Evolutionary conservation across 2,888 invertebrate species (phyloP).

Genomic region (Alloplasta piceator): DNA sequence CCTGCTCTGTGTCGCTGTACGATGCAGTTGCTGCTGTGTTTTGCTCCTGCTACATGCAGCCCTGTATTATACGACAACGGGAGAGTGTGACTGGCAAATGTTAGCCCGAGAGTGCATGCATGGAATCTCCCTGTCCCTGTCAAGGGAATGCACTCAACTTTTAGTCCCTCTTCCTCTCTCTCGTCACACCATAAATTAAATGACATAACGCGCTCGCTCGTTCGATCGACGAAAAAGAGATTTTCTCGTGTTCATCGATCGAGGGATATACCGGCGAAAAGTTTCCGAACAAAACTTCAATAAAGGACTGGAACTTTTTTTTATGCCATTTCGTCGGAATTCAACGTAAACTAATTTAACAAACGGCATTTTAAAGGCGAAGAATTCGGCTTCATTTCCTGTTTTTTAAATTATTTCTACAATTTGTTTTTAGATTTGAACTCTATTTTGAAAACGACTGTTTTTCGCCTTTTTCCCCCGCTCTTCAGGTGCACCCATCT

Average conservation of each 20-base stretch:
- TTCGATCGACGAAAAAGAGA: conserved; percentile 59
- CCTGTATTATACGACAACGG: conserved; percentile 14
- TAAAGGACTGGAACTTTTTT: too few species aligned
- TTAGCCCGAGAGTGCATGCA: conserved; percentile 15
- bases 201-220: conserved; percentile 64
- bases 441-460: too few species aligned
- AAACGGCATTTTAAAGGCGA: too few species aligned
- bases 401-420: too few species aligned
- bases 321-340: too few species aligned
- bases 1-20: conserved; percentile 8
- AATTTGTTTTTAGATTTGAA: too few species aligned
- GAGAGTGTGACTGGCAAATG: conserved; percentile 31
- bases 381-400: too few species aligned
- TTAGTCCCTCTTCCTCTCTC: conserved; percentile 8
- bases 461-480: too few species aligned
- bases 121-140: conserved; percentile 21
- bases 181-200: conserved; percentile 62
- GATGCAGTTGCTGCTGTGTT: neutral
- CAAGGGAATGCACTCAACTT: conserved; percentile 42
- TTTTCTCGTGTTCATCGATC: conserved; percentile 1
- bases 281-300: too few species aligned
- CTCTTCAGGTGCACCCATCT: too few species aligned
- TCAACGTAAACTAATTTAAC: too few species aligned
- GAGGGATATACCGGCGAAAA: too few species aligned
- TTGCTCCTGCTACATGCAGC: conserved; percentile 10